Evolutionary conservation across 2,797 vertebrate species (phyloP), one percentile per base, ranked within the genome.

Genomic region (Muscicapa comitata): DNA sequence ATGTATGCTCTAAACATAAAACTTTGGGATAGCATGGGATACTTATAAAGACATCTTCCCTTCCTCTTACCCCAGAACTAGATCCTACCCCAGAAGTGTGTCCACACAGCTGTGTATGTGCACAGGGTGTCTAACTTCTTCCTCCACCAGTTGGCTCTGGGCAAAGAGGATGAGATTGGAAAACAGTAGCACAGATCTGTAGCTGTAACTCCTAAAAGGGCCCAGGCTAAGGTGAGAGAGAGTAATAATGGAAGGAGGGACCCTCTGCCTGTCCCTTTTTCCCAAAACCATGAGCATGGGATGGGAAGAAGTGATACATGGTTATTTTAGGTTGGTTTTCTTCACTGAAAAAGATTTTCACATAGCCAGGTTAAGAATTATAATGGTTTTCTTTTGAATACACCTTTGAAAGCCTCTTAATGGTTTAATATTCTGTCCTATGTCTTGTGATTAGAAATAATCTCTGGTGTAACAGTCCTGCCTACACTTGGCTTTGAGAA

Each of bases 101-200:
- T 8, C 0, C 11, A 3, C 35, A 57, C 25, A 48, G 3, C 31
- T 40, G 2, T 66, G 31, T 26, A 21, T 10, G 8, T 50, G 21
- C 29, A 9, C 5, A 2, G 9, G 3, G 4, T 40, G 13, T 43
- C 55, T 76, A 54, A 38, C 43, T 16, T 71, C 48, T 40, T 91
- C 25, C 20, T 51, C 6, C 1, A 2, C 16, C 0, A 0, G 6
- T 45, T 66, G 38, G 17, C 14, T 42, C 14, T 0, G 0, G 55
- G 29, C 5, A 33, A 62, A 45, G 43, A 18, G 13, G 51, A 19
- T 33, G 21, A 68, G 13, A 62, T 16, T 62, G 37, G 31, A 51
- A 31, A 87, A n/a, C 17, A n/a, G 31, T 11, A 18, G 13, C 18
- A 20, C 3, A 8, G 37, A 7, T 37, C 19, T 28, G 6, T 25